Evolutionary conservation across 2,797 vertebrate genomes (phyloP).

Genomic region (Delichon dasypus): DNA sequence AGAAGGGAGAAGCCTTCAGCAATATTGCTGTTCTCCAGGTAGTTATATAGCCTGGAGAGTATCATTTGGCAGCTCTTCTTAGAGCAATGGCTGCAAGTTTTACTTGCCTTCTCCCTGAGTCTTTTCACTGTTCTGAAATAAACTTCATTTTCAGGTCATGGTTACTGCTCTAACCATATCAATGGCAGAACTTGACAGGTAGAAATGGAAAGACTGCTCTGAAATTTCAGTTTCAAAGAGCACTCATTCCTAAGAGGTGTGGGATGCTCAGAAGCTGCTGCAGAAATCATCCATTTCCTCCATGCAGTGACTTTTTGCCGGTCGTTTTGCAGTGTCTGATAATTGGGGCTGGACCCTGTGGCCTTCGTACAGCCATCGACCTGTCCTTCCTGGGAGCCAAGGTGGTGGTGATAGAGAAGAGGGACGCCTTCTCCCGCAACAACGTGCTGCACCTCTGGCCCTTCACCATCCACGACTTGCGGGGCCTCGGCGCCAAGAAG

Average conservation of each 20-base stretch:
- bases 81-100: background rate
- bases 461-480: slow-evolving; percentile 95
- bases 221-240: background rate
- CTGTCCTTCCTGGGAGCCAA: slow-evolving; percentile 93
- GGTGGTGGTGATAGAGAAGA: slow-evolving; percentile 95
- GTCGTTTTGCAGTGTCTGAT: slow-evolving; percentile 90
- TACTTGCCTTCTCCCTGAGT: background rate
- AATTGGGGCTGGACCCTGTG: slow-evolving; percentile 97
- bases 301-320: background rate
- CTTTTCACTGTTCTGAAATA: background rate
- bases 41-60: background rate
- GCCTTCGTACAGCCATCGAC: slow-evolving; percentile 95
- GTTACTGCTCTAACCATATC: background rate
- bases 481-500: slow-evolving; percentile 96
- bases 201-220: background rate
- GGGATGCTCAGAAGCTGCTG: background rate
- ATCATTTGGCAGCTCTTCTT: background rate
- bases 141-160: background rate
- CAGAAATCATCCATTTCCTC: background rate
- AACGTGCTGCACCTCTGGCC: slow-evolving; percentile 98
- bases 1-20: background rate
- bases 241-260: fast-evolving
- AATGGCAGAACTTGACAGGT: background rate
- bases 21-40: background rate
- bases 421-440: slow-evolving; percentile 96